Conservation (phyloP, 2,888 invertebrate genomes). For the Toxonevra muliebris region DNA sequence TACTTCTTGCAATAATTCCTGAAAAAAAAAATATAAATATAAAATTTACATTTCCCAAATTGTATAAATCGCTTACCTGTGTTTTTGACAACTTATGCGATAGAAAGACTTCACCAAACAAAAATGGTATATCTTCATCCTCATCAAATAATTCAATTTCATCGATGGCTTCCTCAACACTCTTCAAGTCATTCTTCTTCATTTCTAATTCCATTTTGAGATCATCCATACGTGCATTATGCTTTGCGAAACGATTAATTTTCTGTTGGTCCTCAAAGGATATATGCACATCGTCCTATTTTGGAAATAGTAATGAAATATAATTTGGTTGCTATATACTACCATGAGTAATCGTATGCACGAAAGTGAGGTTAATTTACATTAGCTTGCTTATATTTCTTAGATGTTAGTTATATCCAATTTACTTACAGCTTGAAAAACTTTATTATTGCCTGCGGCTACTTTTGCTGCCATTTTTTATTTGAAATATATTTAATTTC, state of each 20-base stretch:
- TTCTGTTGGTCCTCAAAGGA: slow-evolving; percentile 96
- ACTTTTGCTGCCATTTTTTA: slow-evolving; percentile 61
- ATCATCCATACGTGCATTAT: slow-evolving; percentile 92
- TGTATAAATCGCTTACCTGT: slow-evolving; percentile 67
- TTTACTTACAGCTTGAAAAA: slow-evolving; percentile 75
- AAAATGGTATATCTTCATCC: slow-evolving; percentile 79
- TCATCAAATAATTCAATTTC: slow-evolving; percentile 84
- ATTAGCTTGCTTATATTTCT: background rate
- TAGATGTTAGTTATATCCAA: background rate
- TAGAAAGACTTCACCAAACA: slow-evolving; percentile 90
- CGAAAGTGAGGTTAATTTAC: slow-evolving; percentile 39
- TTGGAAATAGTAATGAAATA: slow-evolving; percentile 22
- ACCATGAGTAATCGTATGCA: background rate
- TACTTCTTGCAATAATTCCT: slow-evolving; percentile 80
- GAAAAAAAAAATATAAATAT: slow-evolving; percentile 49
- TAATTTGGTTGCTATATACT: background rate
- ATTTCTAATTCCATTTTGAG: slow-evolving; percentile 85
- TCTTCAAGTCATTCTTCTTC: slow-evolving; percentile 90
- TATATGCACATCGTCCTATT: slow-evolving; percentile 81
- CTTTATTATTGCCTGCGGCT: slow-evolving; percentile 68
- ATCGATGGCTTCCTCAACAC: slow-evolving; percentile 91
- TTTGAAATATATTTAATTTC: background rate
- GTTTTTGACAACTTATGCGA: slow-evolving; percentile 80
- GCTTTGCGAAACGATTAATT: slow-evolving; percentile 95
- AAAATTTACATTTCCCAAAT: slow-evolving; percentile 1